phyloP scores from a whole-genome alignment of 2,797 vertebrate genomes.

The Potorous gilbertii region DNA sequence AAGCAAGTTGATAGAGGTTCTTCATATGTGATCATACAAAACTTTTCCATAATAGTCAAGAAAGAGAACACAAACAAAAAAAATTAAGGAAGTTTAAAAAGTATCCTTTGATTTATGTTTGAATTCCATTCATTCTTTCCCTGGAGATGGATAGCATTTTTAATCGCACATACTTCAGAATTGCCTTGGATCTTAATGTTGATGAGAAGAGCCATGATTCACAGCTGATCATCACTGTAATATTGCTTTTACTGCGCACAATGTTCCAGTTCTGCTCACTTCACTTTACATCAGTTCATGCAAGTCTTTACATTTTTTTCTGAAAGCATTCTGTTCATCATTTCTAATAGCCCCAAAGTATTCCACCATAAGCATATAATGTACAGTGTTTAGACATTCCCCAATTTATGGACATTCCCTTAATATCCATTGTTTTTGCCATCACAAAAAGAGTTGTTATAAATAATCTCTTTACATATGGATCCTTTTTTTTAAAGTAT shows the following conservation, averaged over 20 bases:
- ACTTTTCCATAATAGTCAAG: not conserved
- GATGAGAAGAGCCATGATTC: no score
- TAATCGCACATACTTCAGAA: no score
- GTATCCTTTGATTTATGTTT: not conserved
- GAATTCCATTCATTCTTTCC: no score
- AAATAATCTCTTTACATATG: no score
- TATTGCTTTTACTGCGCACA: not conserved
- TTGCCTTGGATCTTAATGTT: no score
- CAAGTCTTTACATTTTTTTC: not conserved
- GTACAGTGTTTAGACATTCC: not conserved
- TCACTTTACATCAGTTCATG: not conserved
- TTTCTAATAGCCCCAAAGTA: not conserved
- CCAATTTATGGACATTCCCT: not conserved
- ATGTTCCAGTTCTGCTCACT: not conserved
- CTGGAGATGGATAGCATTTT: no score
- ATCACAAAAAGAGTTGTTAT: no score
- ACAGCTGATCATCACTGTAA: not conserved
- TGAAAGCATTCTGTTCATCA: not conserved
- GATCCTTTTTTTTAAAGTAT: no score
- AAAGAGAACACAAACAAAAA: no score
- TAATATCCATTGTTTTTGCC: no score
- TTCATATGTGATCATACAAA: not conserved
- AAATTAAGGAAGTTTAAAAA: no score
- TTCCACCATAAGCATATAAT: not conserved
- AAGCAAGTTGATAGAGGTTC: no score